phyloP scores from a whole-genome alignment of 2,888 invertebrate genomes.

The Phrixothrix hirtus region DNA sequence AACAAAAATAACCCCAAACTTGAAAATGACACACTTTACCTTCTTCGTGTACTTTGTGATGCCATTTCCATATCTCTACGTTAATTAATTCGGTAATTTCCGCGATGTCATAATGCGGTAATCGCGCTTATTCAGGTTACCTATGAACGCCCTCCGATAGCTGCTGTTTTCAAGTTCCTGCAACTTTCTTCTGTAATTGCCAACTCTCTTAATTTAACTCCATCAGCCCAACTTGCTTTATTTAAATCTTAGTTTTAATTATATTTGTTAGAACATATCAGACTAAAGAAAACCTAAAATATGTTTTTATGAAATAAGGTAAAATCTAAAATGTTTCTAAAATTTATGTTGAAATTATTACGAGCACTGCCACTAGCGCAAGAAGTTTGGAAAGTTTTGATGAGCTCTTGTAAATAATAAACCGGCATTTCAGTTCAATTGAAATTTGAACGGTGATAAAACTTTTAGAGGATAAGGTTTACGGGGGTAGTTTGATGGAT shows the following conservation, averaged over 20 bases:
- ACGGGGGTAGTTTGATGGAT: conserved; percentile 18
- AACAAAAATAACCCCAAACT: too few species aligned
- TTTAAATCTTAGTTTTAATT: too few species aligned
- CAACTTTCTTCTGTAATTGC: conserved; percentile 29
- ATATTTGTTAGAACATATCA: too few species aligned
- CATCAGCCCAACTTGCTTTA: too few species aligned
- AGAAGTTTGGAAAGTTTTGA: conserved; percentile 15
- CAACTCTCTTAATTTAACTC: conserved; percentile 30
- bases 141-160: conserved; percentile 30
- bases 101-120: conserved; percentile 43
- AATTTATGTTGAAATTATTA: too few species aligned
- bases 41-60: conserved; percentile 16
- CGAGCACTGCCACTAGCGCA: too few species aligned
- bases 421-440: conserved; percentile 24
- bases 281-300: too few species aligned
- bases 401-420: conserved; percentile 30
- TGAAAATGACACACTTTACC: conserved; percentile 12
- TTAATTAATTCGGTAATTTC: conserved; percentile 44
- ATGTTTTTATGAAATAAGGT: too few species aligned
- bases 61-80: conserved; percentile 38
- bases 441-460: conserved; percentile 31
- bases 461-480: conserved; percentile 18
- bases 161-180: conserved; percentile 25
- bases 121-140: conserved; percentile 35
- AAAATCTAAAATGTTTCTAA: too few species aligned